Percentiles rank a stretch among this genome's conserved stretches.
Conservation (phyloP, 2,888 invertebrate genomes). For the Parnassius glacialis region DNA sequence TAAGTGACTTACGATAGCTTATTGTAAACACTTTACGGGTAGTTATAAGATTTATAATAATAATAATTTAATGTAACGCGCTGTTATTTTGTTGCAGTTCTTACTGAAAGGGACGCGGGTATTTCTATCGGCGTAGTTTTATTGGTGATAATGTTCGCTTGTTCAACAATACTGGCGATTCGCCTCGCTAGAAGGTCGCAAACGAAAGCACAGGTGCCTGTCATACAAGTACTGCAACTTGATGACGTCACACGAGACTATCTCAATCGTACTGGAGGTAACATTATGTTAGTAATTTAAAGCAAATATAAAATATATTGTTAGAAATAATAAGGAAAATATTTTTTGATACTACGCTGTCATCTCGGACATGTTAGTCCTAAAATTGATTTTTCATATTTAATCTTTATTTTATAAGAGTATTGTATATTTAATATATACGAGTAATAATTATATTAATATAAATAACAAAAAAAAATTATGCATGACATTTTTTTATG, state of each 20-base stretch:
- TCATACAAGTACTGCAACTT: conserved; percentile 70
- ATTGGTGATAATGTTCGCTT: conserved; percentile 58
- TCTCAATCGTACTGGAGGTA: conserved; percentile 66
- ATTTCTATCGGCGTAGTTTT: conserved; percentile 66
- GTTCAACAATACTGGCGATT: conserved; percentile 55
- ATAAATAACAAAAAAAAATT: too few species aligned
- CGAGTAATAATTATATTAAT: too few species aligned
- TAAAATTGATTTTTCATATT: too few species aligned
- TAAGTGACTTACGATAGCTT: too few species aligned
- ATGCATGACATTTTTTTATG: too few species aligned
- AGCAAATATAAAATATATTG: neutral
- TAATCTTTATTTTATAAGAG: too few species aligned
- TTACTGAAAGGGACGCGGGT: conserved; percentile 65
- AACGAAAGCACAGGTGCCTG: conserved; percentile 56
- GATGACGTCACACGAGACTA: conserved; percentile 71
- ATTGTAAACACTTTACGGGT: too few species aligned
- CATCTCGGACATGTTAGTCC: too few species aligned
- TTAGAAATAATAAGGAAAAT: neutral
- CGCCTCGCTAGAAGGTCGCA: conserved; percentile 55
- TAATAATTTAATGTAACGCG: too few species aligned
- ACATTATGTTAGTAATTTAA: conserved; percentile 24
- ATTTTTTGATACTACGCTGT: neutral
- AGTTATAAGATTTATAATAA: too few species aligned
- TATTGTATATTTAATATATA: too few species aligned
- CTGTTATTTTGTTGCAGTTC: conserved; percentile 45